Conservation (phyloP, 2,113 vertebrate genomes). For the Grus americana region DNA sequence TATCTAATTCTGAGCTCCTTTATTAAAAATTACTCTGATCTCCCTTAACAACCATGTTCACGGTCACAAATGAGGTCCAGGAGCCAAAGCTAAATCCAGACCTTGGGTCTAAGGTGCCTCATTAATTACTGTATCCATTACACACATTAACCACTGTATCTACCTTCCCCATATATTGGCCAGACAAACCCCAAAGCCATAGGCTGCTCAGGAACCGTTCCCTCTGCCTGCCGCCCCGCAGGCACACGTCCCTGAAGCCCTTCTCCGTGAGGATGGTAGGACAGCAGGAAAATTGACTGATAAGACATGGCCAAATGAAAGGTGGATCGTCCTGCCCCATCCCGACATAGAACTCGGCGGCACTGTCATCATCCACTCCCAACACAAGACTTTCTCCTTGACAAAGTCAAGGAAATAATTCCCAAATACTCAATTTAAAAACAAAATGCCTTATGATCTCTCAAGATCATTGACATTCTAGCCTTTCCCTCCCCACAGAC, state of each 20-base stretch:
- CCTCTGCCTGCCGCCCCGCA: neutral
- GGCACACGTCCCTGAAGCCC: accelerated
- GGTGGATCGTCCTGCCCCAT: accelerated
- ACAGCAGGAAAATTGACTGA: neutral
- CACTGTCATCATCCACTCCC: neutral
- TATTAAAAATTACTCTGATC: neutral
- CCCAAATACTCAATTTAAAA: neutral
- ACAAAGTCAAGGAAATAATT: neutral
- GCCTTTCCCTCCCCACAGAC: neutral
- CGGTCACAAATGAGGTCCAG: neutral
- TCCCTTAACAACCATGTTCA: neutral
- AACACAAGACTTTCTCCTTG: neutral
- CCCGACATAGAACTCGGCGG: accelerated
- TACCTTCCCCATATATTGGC: neutral
- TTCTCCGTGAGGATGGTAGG: too few species aligned
- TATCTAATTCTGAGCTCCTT: neutral
- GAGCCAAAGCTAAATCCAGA: neutral
- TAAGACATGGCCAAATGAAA: neutral
- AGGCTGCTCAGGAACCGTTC: neutral
- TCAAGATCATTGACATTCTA: neutral
- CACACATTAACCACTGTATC: neutral
- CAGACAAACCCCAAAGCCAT: neutral
- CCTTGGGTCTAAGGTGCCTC: neutral
- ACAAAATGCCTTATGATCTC: neutral
- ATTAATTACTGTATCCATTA: neutral